These are phyloP conservation scores for Danionella cerebrum DNA, from an alignment of 2,113 vertebrate species.

Conservation along the genomic window DNA sequence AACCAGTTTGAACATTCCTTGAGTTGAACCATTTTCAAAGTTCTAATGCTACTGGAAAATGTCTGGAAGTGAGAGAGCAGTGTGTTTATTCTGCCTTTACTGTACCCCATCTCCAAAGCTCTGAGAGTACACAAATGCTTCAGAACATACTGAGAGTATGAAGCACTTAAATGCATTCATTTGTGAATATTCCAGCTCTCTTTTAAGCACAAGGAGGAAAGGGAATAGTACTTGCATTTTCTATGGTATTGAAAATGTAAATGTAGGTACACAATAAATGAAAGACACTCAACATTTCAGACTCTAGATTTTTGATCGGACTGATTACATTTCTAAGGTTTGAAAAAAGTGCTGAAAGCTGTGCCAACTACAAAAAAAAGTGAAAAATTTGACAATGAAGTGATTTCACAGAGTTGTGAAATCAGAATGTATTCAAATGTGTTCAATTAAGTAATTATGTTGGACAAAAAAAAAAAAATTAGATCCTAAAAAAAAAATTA, in stretches of 20 bases:
- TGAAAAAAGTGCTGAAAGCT: too few relatives aligned
- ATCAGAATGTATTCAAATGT: too few relatives aligned
- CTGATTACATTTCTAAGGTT: too few relatives aligned
- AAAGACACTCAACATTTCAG: too few relatives aligned
- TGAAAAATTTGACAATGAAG: too few relatives aligned
- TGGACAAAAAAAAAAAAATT: too few relatives aligned
- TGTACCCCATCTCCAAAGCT: conserved; percentile 55
- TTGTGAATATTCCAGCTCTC: conserved; percentile 24
- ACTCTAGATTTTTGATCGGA: too few relatives aligned
- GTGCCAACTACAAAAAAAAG: too few relatives aligned
- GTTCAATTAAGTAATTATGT: too few relatives aligned
- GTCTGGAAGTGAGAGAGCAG: background rate
- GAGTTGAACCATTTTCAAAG: background rate
- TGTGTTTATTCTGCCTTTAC: conserved; percentile 24
- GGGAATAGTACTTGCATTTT: background rate
- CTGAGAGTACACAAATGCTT: conserved; percentile 35
- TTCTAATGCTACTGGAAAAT: conserved; percentile 4
- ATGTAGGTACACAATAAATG: background rate
- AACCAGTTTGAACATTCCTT: too few relatives aligned
- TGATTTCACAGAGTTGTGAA: too few relatives aligned
- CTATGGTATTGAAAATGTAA: background rate
- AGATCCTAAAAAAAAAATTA: too few relatives aligned
- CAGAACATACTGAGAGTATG: conserved; percentile 38
- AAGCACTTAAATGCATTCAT: conserved; percentile 59
- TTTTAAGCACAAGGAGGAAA: conserved; percentile 12